Conservation (phyloP, 2,113 vertebrate genomes). For the Dasyurus viverrinus region DNA sequence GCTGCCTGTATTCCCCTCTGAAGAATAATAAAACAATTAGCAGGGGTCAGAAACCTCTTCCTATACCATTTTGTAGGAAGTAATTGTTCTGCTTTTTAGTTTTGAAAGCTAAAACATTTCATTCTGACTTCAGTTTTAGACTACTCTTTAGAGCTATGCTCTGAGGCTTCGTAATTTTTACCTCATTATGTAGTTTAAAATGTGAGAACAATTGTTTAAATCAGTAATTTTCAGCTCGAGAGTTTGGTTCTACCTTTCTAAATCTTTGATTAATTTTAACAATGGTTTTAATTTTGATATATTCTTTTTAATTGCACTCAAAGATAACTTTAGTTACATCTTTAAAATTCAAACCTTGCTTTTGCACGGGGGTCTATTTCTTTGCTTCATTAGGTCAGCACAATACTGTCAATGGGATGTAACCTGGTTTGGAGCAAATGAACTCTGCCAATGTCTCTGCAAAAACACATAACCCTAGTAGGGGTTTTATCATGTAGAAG, state of each 20-base stretch:
- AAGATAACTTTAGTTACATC: conserved; percentile 73
- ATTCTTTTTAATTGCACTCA: conserved; percentile 73
- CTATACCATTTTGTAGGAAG: conserved; percentile 75
- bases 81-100: conserved; percentile 80
- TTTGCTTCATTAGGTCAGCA: conserved; percentile 50
- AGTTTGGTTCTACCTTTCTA: conserved; percentile 76
- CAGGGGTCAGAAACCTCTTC: conserved; percentile 80
- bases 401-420: not conserved
- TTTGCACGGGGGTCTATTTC: conserved; percentile 48
- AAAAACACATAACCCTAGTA: not conserved
- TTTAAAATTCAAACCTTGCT: conserved; percentile 61
- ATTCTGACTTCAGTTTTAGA: conserved; percentile 76
- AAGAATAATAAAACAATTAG: conserved; percentile 81
- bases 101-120: conserved; percentile 79
- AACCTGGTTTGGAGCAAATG: not conserved
- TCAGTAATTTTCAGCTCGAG: conserved; percentile 77
- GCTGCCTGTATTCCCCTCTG: conserved; percentile 73
- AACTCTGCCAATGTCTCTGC: not conserved
- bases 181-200: conserved; percentile 80
- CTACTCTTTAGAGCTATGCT: conserved; percentile 70
- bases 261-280: conserved; percentile 82
- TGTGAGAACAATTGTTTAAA: conserved; percentile 80
- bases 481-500: not conserved
- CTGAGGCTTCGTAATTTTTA: conserved; percentile 77
- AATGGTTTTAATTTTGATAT: conserved; percentile 77